Base-by-base conservation (phyloP, 2,888 invertebrate genomes). In the Iphiclides podalirius region DNA sequence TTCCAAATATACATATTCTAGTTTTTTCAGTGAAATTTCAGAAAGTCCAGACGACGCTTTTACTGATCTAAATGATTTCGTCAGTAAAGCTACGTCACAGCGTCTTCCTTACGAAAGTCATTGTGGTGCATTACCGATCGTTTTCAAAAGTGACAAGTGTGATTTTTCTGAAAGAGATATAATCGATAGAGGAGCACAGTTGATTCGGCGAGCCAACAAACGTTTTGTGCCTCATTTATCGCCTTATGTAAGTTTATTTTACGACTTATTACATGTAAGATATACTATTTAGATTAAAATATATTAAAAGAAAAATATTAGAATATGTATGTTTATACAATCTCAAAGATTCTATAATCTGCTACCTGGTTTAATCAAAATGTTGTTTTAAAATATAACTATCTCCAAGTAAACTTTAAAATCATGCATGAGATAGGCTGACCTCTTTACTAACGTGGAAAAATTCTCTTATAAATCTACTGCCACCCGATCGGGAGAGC, bases 141-240 rank as follows among this genome's bases (percentile, higher is more conserved):
- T 75, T 0, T 77, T 85, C 14, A 63, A 70, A 1, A 70, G 68
- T 14, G 52, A 67, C 36, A 52, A 36, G 0, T 75, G 77, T 51
- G 59, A 67, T 1, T 39, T 26, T 1, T 57, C 59, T 9, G 54
- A 61, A 9, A 47, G 38, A 0, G 44, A 62, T 4, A 13, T 39
- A 4, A 53, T 57, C 7, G 31, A 44, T 6, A 58, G 60, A 1
- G 76, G 75, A 1, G 70, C 68, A 1, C 54, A 39, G 0, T 40
- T 67, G 2, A 44, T 87, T 7, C 68, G 52, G 42, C 59, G 55
- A 16, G 67, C 65, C 14, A 55, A 56, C 0, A 86, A 74, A 57
- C 67, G 72, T 45, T 84, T 74, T 54, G 58, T 86, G 0, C 85
- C 86, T 0, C 85, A 85, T 52, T 60, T 88, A 1, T 78, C 85